Base-by-base conservation (phyloP, 1,140 invertebrate genomes). In the Popillia japonica region DNA sequence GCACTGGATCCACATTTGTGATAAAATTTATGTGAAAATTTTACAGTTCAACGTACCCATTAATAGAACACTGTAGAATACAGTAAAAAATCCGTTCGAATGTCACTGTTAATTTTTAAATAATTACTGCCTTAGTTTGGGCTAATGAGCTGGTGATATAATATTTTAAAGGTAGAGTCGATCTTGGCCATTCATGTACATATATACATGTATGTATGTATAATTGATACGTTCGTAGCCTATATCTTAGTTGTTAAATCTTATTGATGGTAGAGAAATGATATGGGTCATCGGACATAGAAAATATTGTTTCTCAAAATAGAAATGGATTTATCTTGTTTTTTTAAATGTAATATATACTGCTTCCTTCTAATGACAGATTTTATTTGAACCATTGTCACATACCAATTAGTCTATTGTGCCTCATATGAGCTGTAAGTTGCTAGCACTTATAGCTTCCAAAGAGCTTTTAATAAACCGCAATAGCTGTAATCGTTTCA, bases 21-120 rank as follows among this genome's bases (percentile, higher is more conserved):
- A 68, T 68, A 68, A 27, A 68, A 68, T 68, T 68, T 68, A 68
- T 68, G 61, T 68, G 61, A 68, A 68, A 55, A 68, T 68, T 68
- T 68, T 68, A 68, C 27, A 22, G 61, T 68, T 68, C 61, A 68
- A 68, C 61, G 61, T 68, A 68, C 61, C 27, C 61, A 68, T 68
- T 68, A 68, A 20, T 68, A 34, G 3, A 68, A 10, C 20, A 55
- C 9, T 17, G 17, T 14, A 55, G 14, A 68, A 68, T 34, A 9
- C 61, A 20, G 20, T 64, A 68, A 34, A 68, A 68, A 27, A 68
- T 68, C 61, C 20, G 11, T 68, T 27, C 61, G 61, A 34, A 68
- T 17, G n/a, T 14, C 61, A 68, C 14, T 68, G 61, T 68, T 27
- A 68, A 68, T 68, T 68, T 68, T 34, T 6, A 68, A 68, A 9